Evolutionary conservation across 2,113 vertebrate species (phyloP), one percentile per base, ranked within the genome.

Genomic region (Mirounga angustirostris): DNA sequence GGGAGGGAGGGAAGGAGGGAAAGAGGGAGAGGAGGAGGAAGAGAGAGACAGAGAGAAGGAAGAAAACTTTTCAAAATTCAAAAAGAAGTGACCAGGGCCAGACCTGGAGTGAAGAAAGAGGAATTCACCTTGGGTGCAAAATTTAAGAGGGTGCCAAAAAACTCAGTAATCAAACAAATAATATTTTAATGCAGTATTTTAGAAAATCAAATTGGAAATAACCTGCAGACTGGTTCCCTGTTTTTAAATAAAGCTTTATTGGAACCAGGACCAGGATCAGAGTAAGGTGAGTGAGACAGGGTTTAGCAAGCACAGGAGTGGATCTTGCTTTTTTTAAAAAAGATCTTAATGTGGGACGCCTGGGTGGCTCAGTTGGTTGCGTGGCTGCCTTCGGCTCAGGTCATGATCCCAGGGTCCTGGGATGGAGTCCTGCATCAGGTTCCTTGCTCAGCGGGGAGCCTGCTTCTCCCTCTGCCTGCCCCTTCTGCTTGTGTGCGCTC

Each of bases 41-140:
- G 43, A 52, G 26, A 69, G 24, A 88, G 11, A 91, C n/a, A 83
- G 83, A 8, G 94, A 81, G 71, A 92, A 85, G 56, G 63, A 89
- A 85, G 50, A 61, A 86, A 88, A 82, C 33, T 59, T 91, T 88
- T 84, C 82, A 96, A 92, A 85, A 65, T n/a, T 80, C 50, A 74
- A 92, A 89, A 89, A 89, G 24, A 92, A 56, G n/a, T 89, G 26
- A 85, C 33, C 58, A 95, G 18, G 24, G 26, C 58, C 40, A 88
- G 56, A 79, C 83, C 26, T 89, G 19, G 71, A 76, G 28, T 56
- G 16, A 87, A 91, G 54, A 12, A 76, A 87, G n/a, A 92, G 46
- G 59, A 28, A 79, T 52, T 91, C 24, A 12, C 24, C 40, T 30
- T 63, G 18, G 43, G 10, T 52, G 22, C 5, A 88, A 91, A 96